Percentiles rank a stretch among this genome's conserved stretches.
Evolutionary conservation across 2,113 vertebrate species (phyloP).

Genomic region (Coregonus clupeaformis): DNA sequence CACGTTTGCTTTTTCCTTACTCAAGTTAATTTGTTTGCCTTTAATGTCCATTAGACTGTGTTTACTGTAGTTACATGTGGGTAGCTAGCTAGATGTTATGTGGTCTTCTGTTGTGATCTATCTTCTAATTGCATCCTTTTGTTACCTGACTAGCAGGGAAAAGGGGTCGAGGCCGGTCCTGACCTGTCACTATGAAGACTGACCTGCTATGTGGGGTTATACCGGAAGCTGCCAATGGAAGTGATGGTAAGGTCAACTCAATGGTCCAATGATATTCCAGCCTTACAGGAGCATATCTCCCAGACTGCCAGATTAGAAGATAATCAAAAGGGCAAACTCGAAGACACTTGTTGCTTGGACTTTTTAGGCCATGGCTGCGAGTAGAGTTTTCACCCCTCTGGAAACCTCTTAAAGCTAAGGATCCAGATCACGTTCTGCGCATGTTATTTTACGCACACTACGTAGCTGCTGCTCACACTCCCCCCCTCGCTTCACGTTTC

Average conservation of each 20-base stretch:
- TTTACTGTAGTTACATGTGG: conserved; percentile 5
- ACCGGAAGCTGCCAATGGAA: conserved; percentile 98
- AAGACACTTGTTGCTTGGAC: conserved; percentile 25
- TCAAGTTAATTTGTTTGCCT: no score
- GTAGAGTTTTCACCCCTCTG: no score
- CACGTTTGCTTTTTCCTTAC: neutral
- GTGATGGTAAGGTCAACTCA: conserved; percentile 73
- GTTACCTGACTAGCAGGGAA: conserved; percentile 99
- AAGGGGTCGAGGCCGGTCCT: conserved; percentile 90
- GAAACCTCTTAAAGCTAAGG: no score
- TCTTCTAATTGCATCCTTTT: conserved; percentile 95
- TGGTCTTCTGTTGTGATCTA: conserved; percentile 28
- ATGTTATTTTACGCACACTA: no score
- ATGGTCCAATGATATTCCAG: conserved; percentile 80
- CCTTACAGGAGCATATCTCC: conserved; percentile 90
- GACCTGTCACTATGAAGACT: conserved; percentile 97
- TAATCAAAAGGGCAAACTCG: conserved; percentile 27
- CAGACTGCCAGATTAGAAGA: conserved; percentile 7
- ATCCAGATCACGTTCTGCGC: no score
- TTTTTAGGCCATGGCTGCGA: neutral
- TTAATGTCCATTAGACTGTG: neutral
- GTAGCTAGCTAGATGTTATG: conserved; percentile 5
- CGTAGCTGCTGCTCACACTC: no score
- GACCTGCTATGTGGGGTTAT: conserved; percentile 98
- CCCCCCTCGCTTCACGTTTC: no score